Base-by-base conservation (phyloP, 2,113 vertebrate genomes). In the Ictalurus punctatus region DNA sequence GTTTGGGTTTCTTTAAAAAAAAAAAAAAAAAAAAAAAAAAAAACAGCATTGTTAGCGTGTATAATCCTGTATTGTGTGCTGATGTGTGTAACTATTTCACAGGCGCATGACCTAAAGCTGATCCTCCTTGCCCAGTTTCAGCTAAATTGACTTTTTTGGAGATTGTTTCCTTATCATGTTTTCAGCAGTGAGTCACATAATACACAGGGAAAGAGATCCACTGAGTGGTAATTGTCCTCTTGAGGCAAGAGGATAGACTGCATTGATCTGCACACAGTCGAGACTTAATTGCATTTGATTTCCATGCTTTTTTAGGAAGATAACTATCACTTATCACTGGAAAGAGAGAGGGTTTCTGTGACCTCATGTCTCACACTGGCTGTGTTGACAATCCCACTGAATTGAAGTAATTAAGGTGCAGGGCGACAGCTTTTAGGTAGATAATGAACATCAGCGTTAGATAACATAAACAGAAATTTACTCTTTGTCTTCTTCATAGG, bases 271-370 rank as follows among this genome's bases (percentile, higher is more conserved):
- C 23, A 52, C 76, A 12, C 67, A 40, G 71, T n/a, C 25, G 8
- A 86, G 79, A 91, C 79, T 76, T 89, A 91, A 90, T 92, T 92
- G 76, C 10, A 7, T 92, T 91, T 58, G 78, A 91, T 89, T 90
- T 89, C 89, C 86, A 27, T 63, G 56, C 44, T 54, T 71, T 69
- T 85, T 54, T 13, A 59, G 9, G 30, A 37, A 82, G 80, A 81
- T 59, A 59, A 58, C 56, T 13, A 78, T 61, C 73, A 63, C 25
- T 30, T 40, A 78, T 86, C 73, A 79, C 19, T 23, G 58, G 8
- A 59, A 40, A 86, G 12, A 61, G 85, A 58, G 52, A 27, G 27
- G 37, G 37, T 48, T 79, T 78, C 58, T 79, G 16, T 30, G 58
- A 44, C 56, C 76, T 79, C 54, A 23, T 79, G 7, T 30, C n/a